Percentiles rank a stretch among this genome's conserved stretches.
These are phyloP conservation scores for Brachionus paranguensis DNA, from an alignment of 1,140 invertebrate species.

Conservation along the genomic window DNA sequence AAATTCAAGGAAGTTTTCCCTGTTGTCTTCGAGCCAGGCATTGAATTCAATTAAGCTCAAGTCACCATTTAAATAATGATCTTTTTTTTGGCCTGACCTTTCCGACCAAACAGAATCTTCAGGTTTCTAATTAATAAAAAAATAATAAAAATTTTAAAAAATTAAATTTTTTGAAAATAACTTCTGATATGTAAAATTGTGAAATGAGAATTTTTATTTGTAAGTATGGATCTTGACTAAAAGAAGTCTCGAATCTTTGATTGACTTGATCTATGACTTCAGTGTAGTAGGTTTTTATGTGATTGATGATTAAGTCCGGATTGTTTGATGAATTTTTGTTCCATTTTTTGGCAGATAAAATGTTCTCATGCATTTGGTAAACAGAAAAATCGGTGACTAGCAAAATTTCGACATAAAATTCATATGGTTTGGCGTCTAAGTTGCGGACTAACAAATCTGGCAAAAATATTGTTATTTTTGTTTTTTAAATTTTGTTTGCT, in stretches of 20 bases:
- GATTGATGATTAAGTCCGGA: not conserved
- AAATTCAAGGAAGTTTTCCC: not conserved
- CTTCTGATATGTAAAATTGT: not conserved
- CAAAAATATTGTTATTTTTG: not conserved
- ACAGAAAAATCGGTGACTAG: slow-evolving; percentile 3
- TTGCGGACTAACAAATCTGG: not conserved
- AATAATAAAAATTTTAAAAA: not conserved
- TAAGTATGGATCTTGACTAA: not conserved
- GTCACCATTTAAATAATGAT: not conserved
- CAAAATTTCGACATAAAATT: not conserved
- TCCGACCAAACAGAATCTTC: not conserved
- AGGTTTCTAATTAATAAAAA: not conserved
- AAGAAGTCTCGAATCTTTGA: not conserved
- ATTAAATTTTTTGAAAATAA: not conserved
- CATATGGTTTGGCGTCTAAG: not conserved
- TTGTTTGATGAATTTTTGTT: not conserved
- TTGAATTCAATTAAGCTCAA: not conserved
- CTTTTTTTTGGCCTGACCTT: not conserved
- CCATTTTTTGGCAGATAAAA: not conserved
- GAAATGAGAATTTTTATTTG: not conserved
- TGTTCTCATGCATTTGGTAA: slow-evolving; percentile 17
- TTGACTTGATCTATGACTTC: slow-evolving; percentile 11
- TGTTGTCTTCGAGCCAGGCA: not conserved
- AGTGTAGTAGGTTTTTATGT: slow-evolving; percentile 18
- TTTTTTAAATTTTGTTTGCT: not conserved